Percentiles rank a stretch among this genome's conserved stretches.
Evolutionary conservation across 2,888 invertebrate species (phyloP).

Genomic region (Lithophane socia): DNA sequence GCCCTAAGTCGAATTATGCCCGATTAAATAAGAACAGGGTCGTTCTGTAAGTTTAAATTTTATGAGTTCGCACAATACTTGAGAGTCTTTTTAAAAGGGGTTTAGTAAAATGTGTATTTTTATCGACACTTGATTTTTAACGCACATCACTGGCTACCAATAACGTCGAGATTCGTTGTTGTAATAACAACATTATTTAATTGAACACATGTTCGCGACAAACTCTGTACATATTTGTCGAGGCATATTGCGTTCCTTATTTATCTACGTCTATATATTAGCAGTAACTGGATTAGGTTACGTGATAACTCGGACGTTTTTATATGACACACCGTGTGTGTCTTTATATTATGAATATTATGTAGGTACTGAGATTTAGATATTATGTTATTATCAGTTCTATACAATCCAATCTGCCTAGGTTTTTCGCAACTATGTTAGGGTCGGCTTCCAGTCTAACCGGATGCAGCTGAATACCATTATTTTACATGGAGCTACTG

Average conservation of each 20-base stretch:
- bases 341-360: conserved; percentile 20
- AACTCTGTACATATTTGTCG: conserved; percentile 67
- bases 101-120: background rate
- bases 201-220: conserved; percentile 71
- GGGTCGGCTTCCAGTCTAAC: too few relatives aligned
- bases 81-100: background rate
- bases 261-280: conserved; percentile 55
- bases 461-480: too few relatives aligned
- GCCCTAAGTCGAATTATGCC: background rate
- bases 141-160: conserved; percentile 57
- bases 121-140: conserved; percentile 30
- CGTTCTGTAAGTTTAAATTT: background rate
- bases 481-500: too few relatives aligned
- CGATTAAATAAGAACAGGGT: background rate
- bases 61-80: background rate
- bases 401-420: too few relatives aligned
- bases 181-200: conserved; percentile 74
- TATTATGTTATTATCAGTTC: background rate
- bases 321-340: conserved; percentile 18
- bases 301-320: conserved; percentile 45
- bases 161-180: conserved; percentile 67
- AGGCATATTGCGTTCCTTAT: conserved; percentile 65
- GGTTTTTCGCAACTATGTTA: too few relatives aligned
- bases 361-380: background rate
- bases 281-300: conserved; percentile 40